Evolutionary conservation across 2,797 vertebrate species (phyloP).

Genomic region (Enteromius paludinosus): DNA sequence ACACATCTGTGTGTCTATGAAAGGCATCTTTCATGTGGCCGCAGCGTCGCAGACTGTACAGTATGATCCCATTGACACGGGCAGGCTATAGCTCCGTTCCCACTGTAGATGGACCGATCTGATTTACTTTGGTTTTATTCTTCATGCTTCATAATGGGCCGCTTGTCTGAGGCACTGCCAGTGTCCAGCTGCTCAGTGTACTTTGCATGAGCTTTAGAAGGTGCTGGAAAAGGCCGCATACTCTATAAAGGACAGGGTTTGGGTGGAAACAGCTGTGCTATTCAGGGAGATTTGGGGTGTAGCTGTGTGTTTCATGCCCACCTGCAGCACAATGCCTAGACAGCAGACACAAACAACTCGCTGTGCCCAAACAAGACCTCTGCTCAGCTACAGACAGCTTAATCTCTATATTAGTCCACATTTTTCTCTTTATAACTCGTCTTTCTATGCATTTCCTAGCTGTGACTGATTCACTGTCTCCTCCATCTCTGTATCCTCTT

Average conservation of each 20-base stretch:
- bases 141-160: conserved; percentile 55
- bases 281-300: conserved; percentile 45
- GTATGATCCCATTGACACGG: conserved; percentile 52
- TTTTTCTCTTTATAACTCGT: conserved; percentile 20
- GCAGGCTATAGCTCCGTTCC: conserved; percentile 36
- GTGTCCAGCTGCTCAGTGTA: conserved; percentile 56
- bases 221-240: conserved; percentile 52
- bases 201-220: conserved; percentile 54
- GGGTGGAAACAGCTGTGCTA: conserved; percentile 62
- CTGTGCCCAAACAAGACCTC: conserved; percentile 23
- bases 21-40: conserved; percentile 71
- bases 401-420: conserved; percentile 16
- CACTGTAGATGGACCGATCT: conserved; percentile 50
- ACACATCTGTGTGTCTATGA: conserved; percentile 79
- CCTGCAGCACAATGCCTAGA: conserved; percentile 62
- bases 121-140: conserved; percentile 55
- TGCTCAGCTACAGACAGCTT: conserved; percentile 12
- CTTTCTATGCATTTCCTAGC: neutral
- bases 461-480: conserved; percentile 26
- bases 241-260: conserved; percentile 52
- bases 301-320: conserved; percentile 58
- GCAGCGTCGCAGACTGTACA: conserved; percentile 45
- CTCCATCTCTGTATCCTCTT: conserved; percentile 40
- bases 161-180: conserved; percentile 53
- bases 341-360: conserved; percentile 34